Evolutionary conservation across 2,113 vertebrate genomes (phyloP).

Genomic region (Pseudorhombus dupliciocellatus): DNA sequence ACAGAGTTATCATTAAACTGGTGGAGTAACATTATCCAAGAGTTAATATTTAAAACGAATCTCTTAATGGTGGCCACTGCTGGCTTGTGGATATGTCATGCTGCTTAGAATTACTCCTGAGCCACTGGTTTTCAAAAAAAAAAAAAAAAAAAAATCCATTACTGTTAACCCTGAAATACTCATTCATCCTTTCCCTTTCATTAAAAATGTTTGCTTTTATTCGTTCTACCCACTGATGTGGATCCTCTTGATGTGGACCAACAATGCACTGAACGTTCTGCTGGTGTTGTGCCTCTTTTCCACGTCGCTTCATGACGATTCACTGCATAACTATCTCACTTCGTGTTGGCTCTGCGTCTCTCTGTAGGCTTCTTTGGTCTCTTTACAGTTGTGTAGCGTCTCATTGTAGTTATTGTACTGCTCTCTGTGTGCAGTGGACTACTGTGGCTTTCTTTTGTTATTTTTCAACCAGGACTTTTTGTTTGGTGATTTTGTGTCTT

Average conservation of each 20-base stretch:
- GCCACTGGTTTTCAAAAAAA: neutral
- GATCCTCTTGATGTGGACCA: neutral
- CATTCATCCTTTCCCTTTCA: neutral
- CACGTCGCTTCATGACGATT: neutral
- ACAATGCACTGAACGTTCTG: neutral
- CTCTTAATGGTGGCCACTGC: neutral
- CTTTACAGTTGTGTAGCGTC: neutral
- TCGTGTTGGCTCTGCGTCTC: neutral
- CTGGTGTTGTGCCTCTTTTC: neutral
- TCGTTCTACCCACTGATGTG: neutral
- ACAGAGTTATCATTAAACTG: neutral
- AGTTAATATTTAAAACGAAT: slow-evolving; percentile 4
- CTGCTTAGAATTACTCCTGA: neutral
- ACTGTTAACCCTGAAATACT: neutral
- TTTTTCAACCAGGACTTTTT: too few relatives aligned
- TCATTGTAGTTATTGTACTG: neutral
- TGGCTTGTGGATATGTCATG: neutral
- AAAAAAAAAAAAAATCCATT: neutral
- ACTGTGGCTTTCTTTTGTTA: too few relatives aligned
- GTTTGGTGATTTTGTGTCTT: neutral
- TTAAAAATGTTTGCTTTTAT: neutral
- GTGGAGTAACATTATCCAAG: neutral
- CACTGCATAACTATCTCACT: neutral
- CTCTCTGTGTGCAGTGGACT: neutral
- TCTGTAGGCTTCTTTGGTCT: neutral